Conservation (phyloP, 2,888 invertebrate species). For the Temnothorax ravouxi region DNA sequence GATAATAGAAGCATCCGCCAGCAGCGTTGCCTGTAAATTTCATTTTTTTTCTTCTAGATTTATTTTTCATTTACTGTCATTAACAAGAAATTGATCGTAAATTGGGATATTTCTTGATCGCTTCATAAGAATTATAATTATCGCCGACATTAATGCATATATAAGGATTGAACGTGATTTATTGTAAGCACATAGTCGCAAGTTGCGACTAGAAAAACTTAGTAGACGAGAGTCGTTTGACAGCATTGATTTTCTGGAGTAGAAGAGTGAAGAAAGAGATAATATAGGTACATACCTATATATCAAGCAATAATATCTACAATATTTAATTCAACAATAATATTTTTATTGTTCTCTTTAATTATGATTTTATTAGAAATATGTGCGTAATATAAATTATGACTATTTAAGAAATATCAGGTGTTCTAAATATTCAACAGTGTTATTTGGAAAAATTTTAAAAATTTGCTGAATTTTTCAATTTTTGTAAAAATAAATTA, state of each 20-base stretch:
- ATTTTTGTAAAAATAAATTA: slow-evolving; percentile 37
- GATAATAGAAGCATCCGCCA: slow-evolving; percentile 40
- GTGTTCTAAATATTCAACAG: neutral
- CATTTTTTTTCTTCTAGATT: slow-evolving; percentile 21
- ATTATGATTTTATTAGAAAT: neutral
- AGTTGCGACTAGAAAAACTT: neutral
- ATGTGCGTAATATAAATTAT: neutral
- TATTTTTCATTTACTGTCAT: neutral
- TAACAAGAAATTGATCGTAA: slow-evolving; percentile 22
- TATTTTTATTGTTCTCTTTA: neutral
- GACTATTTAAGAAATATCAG: neutral
- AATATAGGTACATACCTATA: too few relatives aligned
- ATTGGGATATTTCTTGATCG: slow-evolving; percentile 2
- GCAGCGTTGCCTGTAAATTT: slow-evolving; percentile 4
- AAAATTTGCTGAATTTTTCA: neutral
- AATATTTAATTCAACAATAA: slow-evolving; percentile 1
- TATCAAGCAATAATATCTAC: neutral
- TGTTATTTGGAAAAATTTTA: neutral
- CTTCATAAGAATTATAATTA: slow-evolving; percentile 10
- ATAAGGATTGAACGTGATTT: neutral
- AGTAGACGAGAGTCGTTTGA: neutral
- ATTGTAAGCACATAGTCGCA: neutral
- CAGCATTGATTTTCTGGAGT: neutral
- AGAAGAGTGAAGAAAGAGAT: neutral
- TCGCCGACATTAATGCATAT: neutral